A percentile compares a stretch with the other conserved stretches of the same genome.
These are phyloP conservation scores for Amniataba percoides DNA, from an alignment of 2,797 vertebrate genomes.

Conservation along the genomic window DNA sequence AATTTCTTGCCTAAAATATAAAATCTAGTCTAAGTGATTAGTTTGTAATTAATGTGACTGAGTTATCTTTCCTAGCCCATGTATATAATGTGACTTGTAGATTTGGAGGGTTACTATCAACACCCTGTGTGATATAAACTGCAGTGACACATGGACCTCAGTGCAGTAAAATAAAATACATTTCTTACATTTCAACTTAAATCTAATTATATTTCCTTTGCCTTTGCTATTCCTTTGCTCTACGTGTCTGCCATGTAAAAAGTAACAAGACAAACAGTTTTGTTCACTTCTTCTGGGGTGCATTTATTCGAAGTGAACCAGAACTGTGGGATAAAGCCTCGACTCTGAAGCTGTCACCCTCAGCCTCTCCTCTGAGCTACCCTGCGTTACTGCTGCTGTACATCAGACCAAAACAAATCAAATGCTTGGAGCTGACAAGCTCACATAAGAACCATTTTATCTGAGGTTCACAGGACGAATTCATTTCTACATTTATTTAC, in stretches of 20 bases:
- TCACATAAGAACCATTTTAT: background rate
- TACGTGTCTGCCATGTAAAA: background rate
- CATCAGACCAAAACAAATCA: slow-evolving; percentile 9
- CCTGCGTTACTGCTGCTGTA: background rate
- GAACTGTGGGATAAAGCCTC: background rate
- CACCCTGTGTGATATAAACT: background rate
- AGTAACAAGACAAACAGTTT: background rate
- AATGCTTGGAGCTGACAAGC: background rate
- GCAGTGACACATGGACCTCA: too few species aligned
- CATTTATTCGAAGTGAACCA: slow-evolving; percentile 28
- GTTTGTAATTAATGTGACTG: too few species aligned
- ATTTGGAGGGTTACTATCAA: background rate
- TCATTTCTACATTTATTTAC: background rate
- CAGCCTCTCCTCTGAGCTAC: background rate
- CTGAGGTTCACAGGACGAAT: background rate
- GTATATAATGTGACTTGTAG: background rate
- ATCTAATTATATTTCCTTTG: background rate
- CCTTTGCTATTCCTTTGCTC: background rate
- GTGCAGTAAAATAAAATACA: too few species aligned
- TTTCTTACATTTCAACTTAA: too few species aligned
- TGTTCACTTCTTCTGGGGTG: slow-evolving; percentile 12
- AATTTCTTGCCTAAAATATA: too few species aligned
- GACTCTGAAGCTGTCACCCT: slow-evolving; percentile 8
- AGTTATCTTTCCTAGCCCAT: too few species aligned
- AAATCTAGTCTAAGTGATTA: too few species aligned